A percentile compares a stretch with the other conserved stretches of the same genome.
Evolutionary conservation across 2,113 vertebrate genomes (phyloP).

Genomic region (Neofelis nebulosa): DNA sequence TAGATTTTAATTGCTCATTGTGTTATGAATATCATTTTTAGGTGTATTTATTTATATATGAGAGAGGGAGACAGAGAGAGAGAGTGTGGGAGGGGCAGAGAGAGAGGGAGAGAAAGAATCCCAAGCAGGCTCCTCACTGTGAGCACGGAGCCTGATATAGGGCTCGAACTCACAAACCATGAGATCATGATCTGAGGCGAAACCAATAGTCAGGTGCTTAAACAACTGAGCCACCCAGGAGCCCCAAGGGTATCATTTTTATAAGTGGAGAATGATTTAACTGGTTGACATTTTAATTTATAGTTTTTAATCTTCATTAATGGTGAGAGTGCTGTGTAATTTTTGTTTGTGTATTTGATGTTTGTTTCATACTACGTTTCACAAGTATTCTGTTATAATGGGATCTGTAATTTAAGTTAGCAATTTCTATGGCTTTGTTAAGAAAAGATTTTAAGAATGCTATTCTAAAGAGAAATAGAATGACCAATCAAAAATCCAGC

Average conservation of each 20-base stretch:
- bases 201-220: too few relatives aligned
- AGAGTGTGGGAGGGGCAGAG: too few relatives aligned
- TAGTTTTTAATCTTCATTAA: not conserved
- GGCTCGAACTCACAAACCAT: too few relatives aligned
- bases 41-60: too few relatives aligned
- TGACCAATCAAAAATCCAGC: not conserved
- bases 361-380: not conserved
- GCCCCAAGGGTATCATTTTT: not conserved
- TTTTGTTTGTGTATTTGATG: not conserved
- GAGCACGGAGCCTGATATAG: too few relatives aligned
- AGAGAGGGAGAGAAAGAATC: too few relatives aligned
- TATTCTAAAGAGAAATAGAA: not conserved
- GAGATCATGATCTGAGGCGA: too few relatives aligned
- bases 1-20: not conserved
- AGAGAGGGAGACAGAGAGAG: too few relatives aligned
- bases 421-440: not conserved
- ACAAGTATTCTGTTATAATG: not conserved
- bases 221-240: too few relatives aligned
- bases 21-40: not conserved
- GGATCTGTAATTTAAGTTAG: not conserved
- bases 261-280: not conserved
- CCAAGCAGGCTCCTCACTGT: too few relatives aligned
- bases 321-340: not conserved
- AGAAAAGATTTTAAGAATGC: not conserved
- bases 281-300: not conserved